Base-by-base conservation (phyloP, 1,140 invertebrate species). In the Drosophila paulistorum region DNA sequence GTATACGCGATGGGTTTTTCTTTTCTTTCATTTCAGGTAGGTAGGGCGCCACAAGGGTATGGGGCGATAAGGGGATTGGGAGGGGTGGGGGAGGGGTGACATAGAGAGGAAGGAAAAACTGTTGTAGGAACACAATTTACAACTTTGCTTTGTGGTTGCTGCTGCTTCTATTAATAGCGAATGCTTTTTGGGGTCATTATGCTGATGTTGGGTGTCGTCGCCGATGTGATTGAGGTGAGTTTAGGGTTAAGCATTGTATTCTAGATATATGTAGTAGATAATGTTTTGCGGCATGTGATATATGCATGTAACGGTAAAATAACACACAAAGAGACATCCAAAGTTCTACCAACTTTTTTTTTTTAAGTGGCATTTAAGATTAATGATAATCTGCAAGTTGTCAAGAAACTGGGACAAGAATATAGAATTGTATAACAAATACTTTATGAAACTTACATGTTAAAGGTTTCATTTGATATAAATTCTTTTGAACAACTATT, bases 151-250 rank as follows among this genome's bases (percentile, higher is more conserved):
- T 77, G 75, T 63, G 74, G 74, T 61, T 51, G 45, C 7, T 48
- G 45, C 45, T 51, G 45, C 45, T 76, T 13, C 74, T 77, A 78
- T 78, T 77, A 78, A 78, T 78, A 78, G 75, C 23, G 71, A 77
- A 54, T 64, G 74, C 74, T 51, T 78, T 78, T 78, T 78, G 75
- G 74, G 75, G 75, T 78, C 75, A 78, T 77, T 77, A 77, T 63
- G 63, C 71, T 71, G 63, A 51, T 59, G 62, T 77, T 77, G 74
- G 51, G 11, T 60, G 60, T 59, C 58, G 55, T 17, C 54, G 30
- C 60, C 35, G 39, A 33, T 62, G 58, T 39, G 62, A 77, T 77
- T 77, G 45, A 77, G 74, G 70, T 77, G 70, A 73, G 65, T 51
- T 61, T 35, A 35, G 62, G 45, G 26, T 48, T 45, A 45, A 23